A percentile compares a stretch with the other conserved stretches of the same genome.
phyloP scores from a whole-genome alignment of 2,888 invertebrate genomes.

The Trypoxylon attenuatum region DNA sequence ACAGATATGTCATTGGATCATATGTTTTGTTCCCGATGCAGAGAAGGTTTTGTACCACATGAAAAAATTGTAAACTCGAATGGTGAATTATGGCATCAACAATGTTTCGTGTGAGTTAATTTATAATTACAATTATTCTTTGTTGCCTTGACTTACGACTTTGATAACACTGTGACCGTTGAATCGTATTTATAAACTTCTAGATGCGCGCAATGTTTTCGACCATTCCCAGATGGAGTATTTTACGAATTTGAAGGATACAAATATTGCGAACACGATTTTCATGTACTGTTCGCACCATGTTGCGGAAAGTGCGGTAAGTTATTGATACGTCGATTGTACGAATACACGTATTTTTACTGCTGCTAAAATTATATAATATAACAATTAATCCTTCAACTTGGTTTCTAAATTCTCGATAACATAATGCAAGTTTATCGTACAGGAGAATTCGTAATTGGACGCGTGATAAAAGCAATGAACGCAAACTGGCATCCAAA shows the following conservation, averaged over 20 bases:
- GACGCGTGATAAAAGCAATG: slow-evolving; percentile 99
- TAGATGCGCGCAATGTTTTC: slow-evolving; percentile 99
- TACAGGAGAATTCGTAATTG: slow-evolving; percentile 95
- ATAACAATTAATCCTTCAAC: no score
- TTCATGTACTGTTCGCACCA: slow-evolving; percentile 96
- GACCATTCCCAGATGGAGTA: slow-evolving; percentile 96
- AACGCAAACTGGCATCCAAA: slow-evolving; percentile 99
- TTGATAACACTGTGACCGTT: no score
- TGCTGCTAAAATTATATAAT: no score
- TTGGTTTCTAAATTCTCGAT: no score
- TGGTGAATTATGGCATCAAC: slow-evolving; percentile 98
- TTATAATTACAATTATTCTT: slow-evolving; percentile 1
- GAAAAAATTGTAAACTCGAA: slow-evolving; percentile 99
- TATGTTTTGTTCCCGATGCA: slow-evolving; percentile 96
- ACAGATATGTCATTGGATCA: slow-evolving; percentile 89
- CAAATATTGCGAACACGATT: slow-evolving; percentile 99
- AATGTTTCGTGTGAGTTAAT: slow-evolving; percentile 96
- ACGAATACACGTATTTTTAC: neutral
- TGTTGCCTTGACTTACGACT: no score
- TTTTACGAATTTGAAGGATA: slow-evolving; percentile 99
- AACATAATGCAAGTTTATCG: neutral
- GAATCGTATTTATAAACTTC: neutral
- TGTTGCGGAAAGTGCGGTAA: slow-evolving; percentile 87
- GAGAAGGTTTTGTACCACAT: slow-evolving; percentile 95
- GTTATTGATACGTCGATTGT: slow-evolving; percentile 7